A percentile compares a stretch with the other conserved stretches of the same genome.
Conservation (phyloP, 2,888 invertebrate genomes). For the Limnephilus marmoratus region DNA sequence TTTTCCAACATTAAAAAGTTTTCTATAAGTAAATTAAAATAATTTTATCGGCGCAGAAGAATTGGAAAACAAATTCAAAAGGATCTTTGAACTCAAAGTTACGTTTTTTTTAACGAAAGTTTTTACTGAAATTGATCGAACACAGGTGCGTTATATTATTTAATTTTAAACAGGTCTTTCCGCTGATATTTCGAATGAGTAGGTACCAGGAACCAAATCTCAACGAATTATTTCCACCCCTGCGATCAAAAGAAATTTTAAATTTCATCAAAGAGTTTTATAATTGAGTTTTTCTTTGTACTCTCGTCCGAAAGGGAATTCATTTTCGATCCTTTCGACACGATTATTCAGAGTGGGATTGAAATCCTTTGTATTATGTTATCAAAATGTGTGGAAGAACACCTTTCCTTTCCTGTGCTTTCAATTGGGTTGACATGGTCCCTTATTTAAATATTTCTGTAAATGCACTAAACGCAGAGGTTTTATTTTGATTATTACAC, state of each 20-base stretch:
- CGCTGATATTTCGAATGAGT: background rate
- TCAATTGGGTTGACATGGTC: no score
- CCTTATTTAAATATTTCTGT: no score
- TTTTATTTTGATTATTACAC: no score
- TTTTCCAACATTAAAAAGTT: background rate
- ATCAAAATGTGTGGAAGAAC: background rate
- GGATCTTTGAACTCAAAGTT: background rate
- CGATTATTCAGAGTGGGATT: background rate
- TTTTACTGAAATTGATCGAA: background rate
- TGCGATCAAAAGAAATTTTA: constrained; percentile 2
- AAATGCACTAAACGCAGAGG: no score
- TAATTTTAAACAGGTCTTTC: background rate
- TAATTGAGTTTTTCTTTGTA: constrained; percentile 14
- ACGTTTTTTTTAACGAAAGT: background rate
- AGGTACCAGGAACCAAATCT: constrained; percentile 7
- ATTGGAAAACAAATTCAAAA: background rate
- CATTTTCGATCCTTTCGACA: background rate
- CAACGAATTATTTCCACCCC: constrained; percentile 13
- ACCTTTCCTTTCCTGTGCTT: background rate
- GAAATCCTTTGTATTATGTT: background rate
- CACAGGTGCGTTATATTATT: background rate
- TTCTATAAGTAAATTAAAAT: background rate
- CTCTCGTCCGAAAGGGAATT: background rate
- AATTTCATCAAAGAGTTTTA: constrained; percentile 11
- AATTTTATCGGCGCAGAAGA: background rate